These are phyloP conservation scores for Sciaenops ocellatus DNA, from an alignment of 2,797 vertebrate genomes.

Conservation along the genomic window DNA sequence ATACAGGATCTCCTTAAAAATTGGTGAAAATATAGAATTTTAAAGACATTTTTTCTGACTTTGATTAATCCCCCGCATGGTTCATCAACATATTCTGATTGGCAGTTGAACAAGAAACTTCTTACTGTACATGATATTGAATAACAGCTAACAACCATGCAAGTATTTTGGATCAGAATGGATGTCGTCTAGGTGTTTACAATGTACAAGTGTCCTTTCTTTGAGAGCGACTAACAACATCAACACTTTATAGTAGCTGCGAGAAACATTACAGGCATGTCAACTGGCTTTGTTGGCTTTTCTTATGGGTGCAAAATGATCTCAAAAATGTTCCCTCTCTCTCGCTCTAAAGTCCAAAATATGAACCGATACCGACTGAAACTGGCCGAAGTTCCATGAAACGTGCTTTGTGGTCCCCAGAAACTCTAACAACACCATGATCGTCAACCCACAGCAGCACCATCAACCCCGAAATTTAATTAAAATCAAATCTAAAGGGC, in stretches of 20 bases:
- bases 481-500: conserved; percentile 5
- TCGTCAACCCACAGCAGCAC: not conserved
- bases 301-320: conserved; percentile 2
- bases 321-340: not conserved
- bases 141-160: conserved; percentile 84
- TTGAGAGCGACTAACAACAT: conserved; percentile 62
- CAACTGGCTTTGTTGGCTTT: conserved; percentile 31
- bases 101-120: conserved; percentile 71
- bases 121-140: conserved; percentile 42
- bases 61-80: conserved; percentile 51
- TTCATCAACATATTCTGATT: conserved; percentile 52
- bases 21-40: conserved; percentile 78
- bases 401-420: conserved; percentile 22
- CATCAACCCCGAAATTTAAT: not conserved
- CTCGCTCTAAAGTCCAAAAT: not conserved
- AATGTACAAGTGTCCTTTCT: conserved; percentile 26
- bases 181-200: conserved; percentile 30
- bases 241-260: conserved; percentile 55
- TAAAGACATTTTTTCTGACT: conserved; percentile 39
- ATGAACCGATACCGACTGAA: not conserved
- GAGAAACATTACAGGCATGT: conserved; percentile 52
- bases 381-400: not conserved
- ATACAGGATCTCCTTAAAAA: conserved; percentile 76
- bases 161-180: conserved; percentile 57
- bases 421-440: not conserved